phyloP scores from a whole-genome alignment of 2,797 vertebrate genomes.

The Siniperca obscura region DNA sequence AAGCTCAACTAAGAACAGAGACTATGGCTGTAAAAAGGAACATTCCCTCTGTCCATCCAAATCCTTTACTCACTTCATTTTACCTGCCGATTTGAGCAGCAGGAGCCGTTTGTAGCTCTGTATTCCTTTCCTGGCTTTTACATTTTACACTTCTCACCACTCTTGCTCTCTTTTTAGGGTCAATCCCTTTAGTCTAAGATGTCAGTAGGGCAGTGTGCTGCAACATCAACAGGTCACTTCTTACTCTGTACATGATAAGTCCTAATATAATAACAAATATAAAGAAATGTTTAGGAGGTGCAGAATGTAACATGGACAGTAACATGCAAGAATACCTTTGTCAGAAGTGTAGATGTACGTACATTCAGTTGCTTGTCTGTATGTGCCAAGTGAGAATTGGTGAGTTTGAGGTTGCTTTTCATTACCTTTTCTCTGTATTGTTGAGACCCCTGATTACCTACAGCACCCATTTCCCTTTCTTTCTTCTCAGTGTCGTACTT shows the following conservation, averaged over 20 bases:
- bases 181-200: neutral
- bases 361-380: neutral
- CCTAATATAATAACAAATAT: neutral
- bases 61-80: constrained; percentile 3
- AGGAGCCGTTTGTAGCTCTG: neutral
- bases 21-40: constrained; percentile 17
- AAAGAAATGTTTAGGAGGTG: too few species aligned
- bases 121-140: constrained; percentile 31
- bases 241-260: neutral
- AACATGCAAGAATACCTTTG: neutral
- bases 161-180: neutral
- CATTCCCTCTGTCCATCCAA: neutral
- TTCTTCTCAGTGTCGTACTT: neutral
- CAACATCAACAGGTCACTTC: neutral
- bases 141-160: neutral
- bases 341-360: constrained; percentile 5
- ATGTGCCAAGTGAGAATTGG: constrained; percentile 9
- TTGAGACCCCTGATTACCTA: neutral
- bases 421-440: neutral
- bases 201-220: neutral
- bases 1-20: constrained; percentile 47
- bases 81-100: constrained; percentile 18
- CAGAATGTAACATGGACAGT: neutral
- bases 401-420: neutral
- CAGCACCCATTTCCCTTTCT: neutral